Conservation (phyloP, 2,888 invertebrate genomes). For the Morpho deidamia region DNA sequence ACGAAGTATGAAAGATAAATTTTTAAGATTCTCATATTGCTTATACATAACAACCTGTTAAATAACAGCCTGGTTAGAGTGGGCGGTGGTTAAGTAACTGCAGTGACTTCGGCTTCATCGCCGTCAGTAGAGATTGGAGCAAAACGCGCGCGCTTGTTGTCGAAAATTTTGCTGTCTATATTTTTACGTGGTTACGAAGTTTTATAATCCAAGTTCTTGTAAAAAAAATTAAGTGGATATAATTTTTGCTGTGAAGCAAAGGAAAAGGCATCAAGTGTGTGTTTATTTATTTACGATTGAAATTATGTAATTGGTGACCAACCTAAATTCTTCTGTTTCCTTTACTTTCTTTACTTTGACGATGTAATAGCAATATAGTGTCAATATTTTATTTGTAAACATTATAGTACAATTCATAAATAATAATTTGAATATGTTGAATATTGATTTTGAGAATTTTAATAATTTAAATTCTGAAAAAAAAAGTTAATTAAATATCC, state of each 20-base stretch:
- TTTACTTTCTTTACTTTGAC: slow-evolving; percentile 15
- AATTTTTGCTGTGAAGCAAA: not conserved
- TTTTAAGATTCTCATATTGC: not conserved
- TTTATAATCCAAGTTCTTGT: not conserved
- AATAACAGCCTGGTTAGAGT: slow-evolving; percentile 10
- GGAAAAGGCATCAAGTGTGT: slow-evolving; percentile 11
- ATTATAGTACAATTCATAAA: too few species aligned
- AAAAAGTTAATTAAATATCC: too few species aligned
- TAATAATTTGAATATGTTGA: too few species aligned
- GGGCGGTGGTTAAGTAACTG: slow-evolving; percentile 21
- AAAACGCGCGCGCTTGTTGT: slow-evolving; percentile 17
- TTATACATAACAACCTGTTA: slow-evolving; percentile 1
- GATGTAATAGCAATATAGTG: not conserved
- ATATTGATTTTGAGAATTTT: too few species aligned
- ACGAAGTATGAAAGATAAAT: too few species aligned
- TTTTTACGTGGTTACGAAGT: not conserved
- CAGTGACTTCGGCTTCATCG: slow-evolving; percentile 1
- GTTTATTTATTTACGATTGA: slow-evolving; percentile 22
- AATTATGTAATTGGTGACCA: slow-evolving; percentile 27
- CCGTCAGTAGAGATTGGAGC: slow-evolving; percentile 14
- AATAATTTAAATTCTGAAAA: too few species aligned
- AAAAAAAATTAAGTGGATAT: too few species aligned
- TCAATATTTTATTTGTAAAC: not conserved
- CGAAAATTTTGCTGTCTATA: slow-evolving; percentile 1
- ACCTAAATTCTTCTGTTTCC: slow-evolving; percentile 23